Base-by-base conservation (phyloP, 2,888 invertebrate species). In the Harpalus rubripes region DNA sequence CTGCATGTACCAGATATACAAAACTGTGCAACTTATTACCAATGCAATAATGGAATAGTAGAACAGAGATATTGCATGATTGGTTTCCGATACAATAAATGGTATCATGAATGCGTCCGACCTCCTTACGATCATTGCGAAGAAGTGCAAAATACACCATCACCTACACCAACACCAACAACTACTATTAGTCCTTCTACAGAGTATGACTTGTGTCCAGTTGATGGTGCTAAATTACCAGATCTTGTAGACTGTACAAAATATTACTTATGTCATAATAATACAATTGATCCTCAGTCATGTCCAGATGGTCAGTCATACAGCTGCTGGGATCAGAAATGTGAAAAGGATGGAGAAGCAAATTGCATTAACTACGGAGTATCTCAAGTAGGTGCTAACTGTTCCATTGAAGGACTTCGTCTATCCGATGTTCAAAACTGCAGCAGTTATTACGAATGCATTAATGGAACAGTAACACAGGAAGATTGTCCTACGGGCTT, bases 1-100 rank as follows among this genome's bases (percentile, higher is more conserved):
- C 56, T 7, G 15, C 22, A 7, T 58, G 12, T 85, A 72, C 80
- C 56, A 65, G 22, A 85, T 72, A 7, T 59, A 18, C 7, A 16
- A 41, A 80, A 15, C 59, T 85, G 85, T 58, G 22, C 1, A n/a
- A 85, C 59, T 59, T 80, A 72, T 59, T 85, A 58, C 39, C 68
- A 59, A 68, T 85, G 85, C n/a, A 26, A 26, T 1, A 80, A 80
- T 15, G 85, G 85, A 16, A 68, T 0, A 68, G 80, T 59, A 7
- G 16, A 58, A 56, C 10, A 7, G 12, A 16, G 72, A 59, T 56
- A 41, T 15, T 85, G 85, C 26, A 68, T 58, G 18, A 6, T 56
- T 68, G 68, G 68, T 2, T 72, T 68, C 26, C 32, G 41, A 22
- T 85, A 80, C 16, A 85, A 80, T 22, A 59, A 58, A 68, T 85